Conservation (phyloP, 2,113 vertebrate species). For the Vidua chalybeata region DNA sequence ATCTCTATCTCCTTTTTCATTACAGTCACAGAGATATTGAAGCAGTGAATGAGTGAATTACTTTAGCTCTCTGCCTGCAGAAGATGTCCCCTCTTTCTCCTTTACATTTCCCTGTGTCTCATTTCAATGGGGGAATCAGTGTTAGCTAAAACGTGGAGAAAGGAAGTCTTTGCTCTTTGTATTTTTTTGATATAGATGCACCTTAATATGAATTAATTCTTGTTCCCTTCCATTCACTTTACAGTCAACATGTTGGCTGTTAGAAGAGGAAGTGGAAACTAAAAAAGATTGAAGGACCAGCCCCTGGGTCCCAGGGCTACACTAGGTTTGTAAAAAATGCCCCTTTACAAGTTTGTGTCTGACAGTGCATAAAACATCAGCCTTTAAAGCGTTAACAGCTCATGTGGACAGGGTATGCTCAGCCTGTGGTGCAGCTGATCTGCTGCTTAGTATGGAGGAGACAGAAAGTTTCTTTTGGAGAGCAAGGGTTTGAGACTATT, state of each 20-base stretch:
- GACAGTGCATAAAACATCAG: background rate
- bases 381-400: background rate
- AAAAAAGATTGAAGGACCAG: background rate
- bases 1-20: background rate
- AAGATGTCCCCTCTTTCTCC: background rate
- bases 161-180: background rate
- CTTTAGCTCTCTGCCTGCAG: background rate
- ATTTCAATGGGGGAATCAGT: background rate
- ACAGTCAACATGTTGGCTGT: background rate
- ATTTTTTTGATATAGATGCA: background rate
- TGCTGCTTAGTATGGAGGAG: background rate
- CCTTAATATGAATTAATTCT: background rate
- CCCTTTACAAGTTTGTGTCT: background rate
- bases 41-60: background rate
- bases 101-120: background rate
- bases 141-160: background rate
- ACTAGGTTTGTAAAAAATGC: background rate
- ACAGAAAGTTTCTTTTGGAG: background rate
- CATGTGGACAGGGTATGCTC: background rate
- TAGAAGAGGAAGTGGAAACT: background rate
- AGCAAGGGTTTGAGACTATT: background rate
- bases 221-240: background rate
- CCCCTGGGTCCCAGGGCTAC: background rate
- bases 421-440: background rate
- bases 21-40: background rate